Conservation (phyloP, 2,113 vertebrate genomes). For the Pachycephala philippinensis region DNA sequence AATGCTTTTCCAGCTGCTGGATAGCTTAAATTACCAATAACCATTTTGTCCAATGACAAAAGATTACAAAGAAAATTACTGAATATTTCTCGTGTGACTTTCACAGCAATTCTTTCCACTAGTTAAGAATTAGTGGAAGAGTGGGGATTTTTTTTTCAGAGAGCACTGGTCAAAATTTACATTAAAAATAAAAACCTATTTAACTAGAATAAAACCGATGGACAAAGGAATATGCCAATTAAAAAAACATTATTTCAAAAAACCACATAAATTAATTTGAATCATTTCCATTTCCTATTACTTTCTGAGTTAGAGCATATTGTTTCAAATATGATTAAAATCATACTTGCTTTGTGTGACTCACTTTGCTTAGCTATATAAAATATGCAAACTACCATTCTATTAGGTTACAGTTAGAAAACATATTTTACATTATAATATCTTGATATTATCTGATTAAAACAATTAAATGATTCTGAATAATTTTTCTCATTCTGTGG, state of each 20-base stretch:
- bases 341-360: neutral
- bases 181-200: neutral
- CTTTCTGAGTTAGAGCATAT: neutral
- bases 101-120: neutral
- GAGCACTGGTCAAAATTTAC: neutral
- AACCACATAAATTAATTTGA: neutral
- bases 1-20: neutral
- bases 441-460: neutral
- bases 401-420: neutral
- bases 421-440: neutral
- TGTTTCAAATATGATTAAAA: neutral
- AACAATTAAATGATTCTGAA: neutral
- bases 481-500: neutral
- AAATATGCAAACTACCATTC: neutral
- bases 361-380: neutral
- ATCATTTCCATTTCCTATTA: neutral
- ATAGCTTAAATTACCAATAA: neutral
- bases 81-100: neutral
- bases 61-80: neutral
- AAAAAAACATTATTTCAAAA: neutral
- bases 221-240: neutral
- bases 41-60: neutral
- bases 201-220: neutral
- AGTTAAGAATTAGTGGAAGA: neutral
- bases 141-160: neutral